Conservation (phyloP, 1,140 invertebrate genomes). For the Papilio polyxenes region DNA sequence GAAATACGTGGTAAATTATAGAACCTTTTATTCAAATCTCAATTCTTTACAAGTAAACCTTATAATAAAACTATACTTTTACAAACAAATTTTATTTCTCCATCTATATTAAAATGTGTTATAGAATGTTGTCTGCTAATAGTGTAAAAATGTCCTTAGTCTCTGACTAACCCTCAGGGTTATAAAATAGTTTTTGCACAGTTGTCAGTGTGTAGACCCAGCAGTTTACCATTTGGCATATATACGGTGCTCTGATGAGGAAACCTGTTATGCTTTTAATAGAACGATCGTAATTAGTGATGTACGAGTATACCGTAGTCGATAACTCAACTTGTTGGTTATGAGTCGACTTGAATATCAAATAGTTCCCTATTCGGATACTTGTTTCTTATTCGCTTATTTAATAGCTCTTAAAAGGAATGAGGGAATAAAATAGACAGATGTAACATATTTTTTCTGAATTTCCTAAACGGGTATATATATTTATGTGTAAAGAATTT, state of each 20-base stretch:
- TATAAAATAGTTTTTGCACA: neutral
- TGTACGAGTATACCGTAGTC: neutral
- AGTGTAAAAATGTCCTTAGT: no score
- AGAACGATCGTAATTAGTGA: slow-evolving; percentile 35
- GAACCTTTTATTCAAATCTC: no score
- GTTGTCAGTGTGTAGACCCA: slow-evolving; percentile 33
- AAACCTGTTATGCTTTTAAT: slow-evolving; percentile 44
- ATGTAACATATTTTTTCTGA: neutral
- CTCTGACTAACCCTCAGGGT: neutral
- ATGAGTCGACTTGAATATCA: neutral
- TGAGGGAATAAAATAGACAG: neutral
- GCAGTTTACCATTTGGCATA: slow-evolving; percentile 30
- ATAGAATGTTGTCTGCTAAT: no score
- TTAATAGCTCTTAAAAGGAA: neutral
- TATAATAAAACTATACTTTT: no score
- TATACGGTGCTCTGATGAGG: slow-evolving; percentile 45
- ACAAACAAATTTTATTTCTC: no score
- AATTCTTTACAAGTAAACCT: no score
- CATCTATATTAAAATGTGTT: no score
- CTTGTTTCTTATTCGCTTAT: slow-evolving; percentile 1
- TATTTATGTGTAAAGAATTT: no score
- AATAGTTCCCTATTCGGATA: neutral
- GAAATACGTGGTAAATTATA: no score
- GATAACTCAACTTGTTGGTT: neutral
- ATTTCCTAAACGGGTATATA: no score